phyloP scores from a whole-genome alignment of 2,797 vertebrate genomes.

The Lepilemur ruficaudatus region DNA sequence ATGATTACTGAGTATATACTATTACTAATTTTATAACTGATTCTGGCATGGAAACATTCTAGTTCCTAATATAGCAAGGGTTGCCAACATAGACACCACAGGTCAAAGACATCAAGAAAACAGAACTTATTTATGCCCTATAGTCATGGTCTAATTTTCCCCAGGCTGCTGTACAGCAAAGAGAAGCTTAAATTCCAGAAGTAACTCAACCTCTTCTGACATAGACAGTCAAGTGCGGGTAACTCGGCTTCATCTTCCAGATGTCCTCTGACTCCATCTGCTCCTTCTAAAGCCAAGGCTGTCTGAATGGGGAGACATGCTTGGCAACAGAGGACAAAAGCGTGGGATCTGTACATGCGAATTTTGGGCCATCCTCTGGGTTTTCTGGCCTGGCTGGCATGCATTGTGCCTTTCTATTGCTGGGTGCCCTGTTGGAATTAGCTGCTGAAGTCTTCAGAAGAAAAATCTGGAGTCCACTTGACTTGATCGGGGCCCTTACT shows the following conservation, averaged over 20 bases:
- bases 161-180: not conserved
- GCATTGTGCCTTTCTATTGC: not conserved
- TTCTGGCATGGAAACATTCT: not conserved
- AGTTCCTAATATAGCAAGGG: not conserved
- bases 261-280: not conserved
- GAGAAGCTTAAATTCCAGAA: not conserved
- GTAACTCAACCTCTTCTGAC: not conserved
- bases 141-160: not conserved
- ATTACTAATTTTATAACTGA: not conserved
- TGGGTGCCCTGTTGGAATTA: not conserved
- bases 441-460: not conserved
- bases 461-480: not conserved
- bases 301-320: not conserved
- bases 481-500: not conserved
- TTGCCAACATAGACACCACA: not conserved
- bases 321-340: not conserved
- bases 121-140: not conserved
- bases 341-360: not conserved
- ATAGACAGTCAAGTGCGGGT: not conserved
- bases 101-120: not conserved
- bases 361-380: not conserved
- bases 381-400: not conserved
- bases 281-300: not conserved
- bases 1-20: not conserved
- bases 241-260: not conserved